Conservation (phyloP, 2,113 vertebrate genomes). For the Carettochelys insculpta region DNA sequence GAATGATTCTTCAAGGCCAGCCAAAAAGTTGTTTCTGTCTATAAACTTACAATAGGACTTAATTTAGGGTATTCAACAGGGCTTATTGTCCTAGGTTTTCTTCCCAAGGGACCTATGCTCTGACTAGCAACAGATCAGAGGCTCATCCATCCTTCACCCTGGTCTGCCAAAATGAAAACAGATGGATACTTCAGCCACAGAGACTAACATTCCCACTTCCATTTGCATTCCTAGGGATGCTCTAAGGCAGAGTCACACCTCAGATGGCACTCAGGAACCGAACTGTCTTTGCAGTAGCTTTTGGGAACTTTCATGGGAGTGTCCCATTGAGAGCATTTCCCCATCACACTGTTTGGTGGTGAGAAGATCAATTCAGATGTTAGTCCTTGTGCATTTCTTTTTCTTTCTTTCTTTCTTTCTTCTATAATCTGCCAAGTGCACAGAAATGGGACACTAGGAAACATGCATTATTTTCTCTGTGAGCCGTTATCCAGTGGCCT, state of each 20-base stretch:
- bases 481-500: conserved; percentile 46
- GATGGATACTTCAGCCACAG: neutral
- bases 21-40: neutral
- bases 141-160: neutral
- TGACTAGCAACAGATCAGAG: neutral
- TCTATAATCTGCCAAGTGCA: neutral
- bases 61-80: neutral
- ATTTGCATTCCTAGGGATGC: neutral
- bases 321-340: neutral
- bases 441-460: neutral
- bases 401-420: neutral
- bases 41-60: neutral
- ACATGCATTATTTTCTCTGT: conserved; percentile 11
- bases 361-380: accelerated
- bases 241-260: neutral
- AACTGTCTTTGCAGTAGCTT: neutral
- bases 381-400: accelerated
- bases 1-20: neutral
- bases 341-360: neutral
- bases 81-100: neutral
- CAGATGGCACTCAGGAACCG: neutral
- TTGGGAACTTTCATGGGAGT: neutral
- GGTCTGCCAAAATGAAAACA: neutral
- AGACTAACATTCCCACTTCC: neutral
- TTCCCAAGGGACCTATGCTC: neutral